phyloP scores from a whole-genome alignment of 2,113 vertebrate species.

The Isurus oxyrinchus region DNA sequence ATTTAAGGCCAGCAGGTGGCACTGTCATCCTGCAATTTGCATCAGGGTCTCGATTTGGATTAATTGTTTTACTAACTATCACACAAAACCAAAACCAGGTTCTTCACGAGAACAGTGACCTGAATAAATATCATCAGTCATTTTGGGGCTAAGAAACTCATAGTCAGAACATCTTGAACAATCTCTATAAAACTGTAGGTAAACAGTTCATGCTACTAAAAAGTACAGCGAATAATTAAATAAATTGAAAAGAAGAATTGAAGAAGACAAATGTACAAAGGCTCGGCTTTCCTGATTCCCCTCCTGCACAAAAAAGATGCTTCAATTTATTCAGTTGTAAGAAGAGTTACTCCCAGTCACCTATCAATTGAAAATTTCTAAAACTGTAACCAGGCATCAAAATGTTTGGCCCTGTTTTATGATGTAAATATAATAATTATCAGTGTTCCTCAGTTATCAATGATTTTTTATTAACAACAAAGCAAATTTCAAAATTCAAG shows the following conservation, averaged over 20 bases:
- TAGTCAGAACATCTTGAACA: neutral
- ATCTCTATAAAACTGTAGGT: neutral
- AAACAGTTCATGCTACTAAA: neutral
- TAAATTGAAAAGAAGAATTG: neutral
- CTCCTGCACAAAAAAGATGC: neutral
- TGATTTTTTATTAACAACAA: neutral
- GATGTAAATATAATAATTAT: neutral
- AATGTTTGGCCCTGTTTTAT: neutral
- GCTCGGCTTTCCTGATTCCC: neutral
- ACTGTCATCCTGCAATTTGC: slow-evolving; percentile 18
- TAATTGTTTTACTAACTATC: neutral
- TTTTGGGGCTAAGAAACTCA: neutral
- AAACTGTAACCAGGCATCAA: neutral
- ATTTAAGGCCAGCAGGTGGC: slow-evolving; percentile 9
- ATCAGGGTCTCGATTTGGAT: neutral
- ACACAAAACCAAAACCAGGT: neutral
- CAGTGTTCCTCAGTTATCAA: neutral
- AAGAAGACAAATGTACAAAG: neutral
- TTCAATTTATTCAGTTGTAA: neutral
- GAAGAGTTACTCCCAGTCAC: neutral
- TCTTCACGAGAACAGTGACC: neutral
- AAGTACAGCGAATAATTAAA: neutral
- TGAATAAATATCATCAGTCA: neutral
- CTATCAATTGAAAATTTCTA: neutral
- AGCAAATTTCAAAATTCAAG: neutral